These are phyloP conservation scores for Caradrina kadenii DNA, from an alignment of 2,888 invertebrate species.

Conservation along the genomic window DNA sequence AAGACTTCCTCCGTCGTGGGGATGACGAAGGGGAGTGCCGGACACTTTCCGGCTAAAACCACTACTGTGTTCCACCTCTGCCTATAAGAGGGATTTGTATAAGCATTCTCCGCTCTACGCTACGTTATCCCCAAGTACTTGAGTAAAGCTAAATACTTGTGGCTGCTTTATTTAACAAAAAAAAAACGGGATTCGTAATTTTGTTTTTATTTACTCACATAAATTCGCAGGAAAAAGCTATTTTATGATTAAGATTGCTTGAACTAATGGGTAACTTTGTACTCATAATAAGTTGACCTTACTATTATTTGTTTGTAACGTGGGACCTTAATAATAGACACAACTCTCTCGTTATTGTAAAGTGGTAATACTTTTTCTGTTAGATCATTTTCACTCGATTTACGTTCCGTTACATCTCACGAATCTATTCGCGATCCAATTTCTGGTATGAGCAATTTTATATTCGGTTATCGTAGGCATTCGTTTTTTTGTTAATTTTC, in stretches of 20 bases:
- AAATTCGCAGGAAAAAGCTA: too few relatives aligned
- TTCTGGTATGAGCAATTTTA: constrained; percentile 46
- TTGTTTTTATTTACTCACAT: too few relatives aligned
- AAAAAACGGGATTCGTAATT: too few relatives aligned
- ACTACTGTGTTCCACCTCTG: too few relatives aligned
- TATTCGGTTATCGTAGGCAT: constrained; percentile 20
- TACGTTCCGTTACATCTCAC: constrained; percentile 62
- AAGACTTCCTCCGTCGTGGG: too few relatives aligned
- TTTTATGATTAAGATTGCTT: constrained; percentile 43
- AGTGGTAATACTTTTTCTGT: constrained; percentile 56
- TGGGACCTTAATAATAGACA: constrained; percentile 54
- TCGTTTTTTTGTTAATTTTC: constrained; percentile 13
- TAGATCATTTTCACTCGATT: constrained; percentile 64
- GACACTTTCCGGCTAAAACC: too few relatives aligned
- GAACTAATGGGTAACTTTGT: constrained; percentile 44
- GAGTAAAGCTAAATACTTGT: too few relatives aligned
- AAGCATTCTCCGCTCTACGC: too few relatives aligned
- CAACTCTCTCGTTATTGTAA: constrained; percentile 62
- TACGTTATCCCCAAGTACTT: too few relatives aligned
- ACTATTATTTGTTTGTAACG: constrained; percentile 62
- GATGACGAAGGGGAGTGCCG: too few relatives aligned
- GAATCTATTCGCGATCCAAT: constrained; percentile 60
- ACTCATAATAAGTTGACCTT: constrained; percentile 49
- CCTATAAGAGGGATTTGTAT: too few relatives aligned
- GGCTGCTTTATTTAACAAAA: too few relatives aligned